phyloP scores from a whole-genome alignment of 2,797 vertebrate genomes.

The Sebastes oblongus region DNA sequence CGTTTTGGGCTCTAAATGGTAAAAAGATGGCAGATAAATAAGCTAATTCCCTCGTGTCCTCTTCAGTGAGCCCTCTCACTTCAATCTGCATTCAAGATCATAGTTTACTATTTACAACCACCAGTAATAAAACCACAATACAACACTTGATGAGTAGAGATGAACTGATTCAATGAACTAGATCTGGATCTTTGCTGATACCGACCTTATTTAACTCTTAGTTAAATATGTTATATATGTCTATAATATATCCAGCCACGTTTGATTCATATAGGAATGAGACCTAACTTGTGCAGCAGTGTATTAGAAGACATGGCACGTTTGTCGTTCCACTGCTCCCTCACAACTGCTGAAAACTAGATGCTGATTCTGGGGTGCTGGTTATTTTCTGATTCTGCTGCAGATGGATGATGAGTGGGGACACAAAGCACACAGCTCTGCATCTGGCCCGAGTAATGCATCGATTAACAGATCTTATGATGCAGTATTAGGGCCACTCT shows the following conservation, averaged over 20 bases:
- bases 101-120: not conserved
- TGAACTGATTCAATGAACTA: not conserved
- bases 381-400: constrained; percentile 15
- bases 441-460: not conserved
- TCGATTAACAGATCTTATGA: not conserved
- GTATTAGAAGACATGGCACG: not conserved
- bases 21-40: not conserved
- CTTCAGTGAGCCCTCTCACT: not conserved
- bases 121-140: not conserved
- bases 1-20: not conserved
- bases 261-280: constrained; percentile 1
- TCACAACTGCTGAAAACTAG: not conserved
- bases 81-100: not conserved
- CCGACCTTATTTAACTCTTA: no score
- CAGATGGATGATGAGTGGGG: not conserved
- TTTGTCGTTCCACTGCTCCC: constrained; percentile 10
- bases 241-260: not conserved
- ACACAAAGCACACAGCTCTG: not conserved
- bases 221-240: no score
- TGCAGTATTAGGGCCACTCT: no score
- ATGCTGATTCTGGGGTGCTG: not conserved
- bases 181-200: not conserved
- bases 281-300: not conserved
- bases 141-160: not conserved
- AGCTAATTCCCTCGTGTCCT: not conserved